Evolutionary conservation across 2,888 invertebrate species (phyloP), one percentile per base, ranked within the genome.

Genomic region (Dryomyza anilis): DNA sequence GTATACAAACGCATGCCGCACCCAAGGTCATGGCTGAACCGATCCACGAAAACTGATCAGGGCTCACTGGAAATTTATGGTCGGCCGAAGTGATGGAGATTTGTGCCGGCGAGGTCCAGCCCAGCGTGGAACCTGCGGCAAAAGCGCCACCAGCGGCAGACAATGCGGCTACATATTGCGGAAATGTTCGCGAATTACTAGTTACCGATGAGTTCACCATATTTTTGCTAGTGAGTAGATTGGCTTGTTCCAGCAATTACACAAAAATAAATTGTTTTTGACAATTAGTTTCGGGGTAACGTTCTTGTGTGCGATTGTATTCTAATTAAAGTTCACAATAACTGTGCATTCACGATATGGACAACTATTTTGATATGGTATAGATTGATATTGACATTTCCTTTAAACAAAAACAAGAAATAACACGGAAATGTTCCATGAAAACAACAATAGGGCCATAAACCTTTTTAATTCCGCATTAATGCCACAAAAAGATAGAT

Each of bases 141-240:
- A 93, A 83, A 1, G 93, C 91, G 39, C 94, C 94, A 61, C 93
- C 85, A 29, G 92, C 91, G 10, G 92, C 90, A 86, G 83, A 75
- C 57, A 82, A 67, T 0, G 81, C 84, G 19, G 83, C 84, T 7
- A 80, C 69, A 75, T 80, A 81, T 69, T 83, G 83, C 27, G 81
- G 80, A 4, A 78, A 68, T 25, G 66, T 74, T 55, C 50, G 69
- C 14, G 77, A 68, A 27, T 53, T 30, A 55, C 74, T 75, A 27
- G 73, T 70, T 61, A 72, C 73, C 14, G 70, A 67, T 66, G 77
- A 74, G 59, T 75, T 77, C 81, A 80, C 81, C 30, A 71, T 72
- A 33, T 69, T 71, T 23, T 33, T 46, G 23, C 43, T 43, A 21
- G 23, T 48, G 21, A 23, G 19, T 27, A 61, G 29, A n/a, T 52